phyloP scores from a whole-genome alignment of 1,140 invertebrate species.

The Bombus superbus region DNA sequence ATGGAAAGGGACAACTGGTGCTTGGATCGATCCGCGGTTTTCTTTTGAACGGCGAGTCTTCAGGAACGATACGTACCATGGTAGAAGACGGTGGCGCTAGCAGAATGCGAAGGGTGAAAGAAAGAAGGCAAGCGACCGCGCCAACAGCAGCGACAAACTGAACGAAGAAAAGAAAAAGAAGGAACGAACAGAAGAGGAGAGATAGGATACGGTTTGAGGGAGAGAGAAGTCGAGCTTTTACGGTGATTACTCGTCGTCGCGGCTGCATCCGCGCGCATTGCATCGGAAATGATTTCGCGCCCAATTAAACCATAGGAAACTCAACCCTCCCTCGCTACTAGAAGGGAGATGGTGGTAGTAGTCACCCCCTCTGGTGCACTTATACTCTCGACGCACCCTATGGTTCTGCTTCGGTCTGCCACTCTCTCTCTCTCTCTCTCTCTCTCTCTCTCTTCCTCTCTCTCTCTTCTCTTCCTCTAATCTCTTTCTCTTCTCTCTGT shows the following conservation, averaged over 20 bases:
- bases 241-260: constrained; percentile 79
- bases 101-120: background rate
- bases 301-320: constrained; percentile 82
- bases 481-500: constrained; percentile 1
- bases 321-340: constrained; percentile 69
- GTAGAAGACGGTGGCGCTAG: constrained; percentile 11
- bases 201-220: constrained; percentile 5
- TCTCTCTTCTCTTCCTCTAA: background rate
- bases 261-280: constrained; percentile 79
- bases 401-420: constrained; percentile 52
- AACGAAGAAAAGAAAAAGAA: background rate
- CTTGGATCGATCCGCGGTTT: constrained; percentile 54
- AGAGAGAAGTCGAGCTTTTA: constrained; percentile 74
- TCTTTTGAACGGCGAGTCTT: constrained; percentile 29
- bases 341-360: constrained; percentile 45
- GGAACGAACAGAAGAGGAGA: background rate
- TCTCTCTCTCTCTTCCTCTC: background rate
- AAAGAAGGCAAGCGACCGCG: background rate
- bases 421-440: constrained; percentile 6
- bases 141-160: background rate
- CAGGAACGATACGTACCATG: constrained; percentile 44
- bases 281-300: constrained; percentile 83
- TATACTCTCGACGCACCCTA: constrained; percentile 74
- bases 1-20: background rate
- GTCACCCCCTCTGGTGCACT: constrained; percentile 68